phyloP scores from a whole-genome alignment of 23 tunicate genomes.

The Halocynthia aurantium region DNA sequence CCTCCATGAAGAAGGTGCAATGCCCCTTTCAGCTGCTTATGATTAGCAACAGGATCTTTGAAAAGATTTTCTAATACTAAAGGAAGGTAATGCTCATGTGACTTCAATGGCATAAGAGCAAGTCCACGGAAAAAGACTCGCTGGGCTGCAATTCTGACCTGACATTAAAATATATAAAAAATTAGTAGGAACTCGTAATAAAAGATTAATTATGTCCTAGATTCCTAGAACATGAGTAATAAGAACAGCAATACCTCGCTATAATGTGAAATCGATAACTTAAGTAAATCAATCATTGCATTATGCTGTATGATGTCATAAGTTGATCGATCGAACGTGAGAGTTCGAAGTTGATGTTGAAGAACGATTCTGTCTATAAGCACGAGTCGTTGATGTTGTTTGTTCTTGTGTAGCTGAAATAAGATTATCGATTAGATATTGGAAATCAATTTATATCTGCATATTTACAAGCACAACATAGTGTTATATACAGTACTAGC shows the following conservation, averaged over 20 bases:
- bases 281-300: constrained; percentile 62
- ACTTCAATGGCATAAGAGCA: constrained; percentile 25
- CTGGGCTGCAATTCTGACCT: constrained; percentile 63
- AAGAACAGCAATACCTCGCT: constrained; percentile 20
- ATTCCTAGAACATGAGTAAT: not conserved
- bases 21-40: constrained; percentile 73
- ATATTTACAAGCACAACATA: too few relatives aligned
- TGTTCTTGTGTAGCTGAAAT: constrained; percentile 33
- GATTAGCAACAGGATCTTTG: constrained; percentile 20
- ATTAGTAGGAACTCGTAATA: not conserved
- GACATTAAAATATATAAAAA: not conserved
- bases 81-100: constrained; percentile 68
- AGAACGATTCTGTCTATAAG: constrained; percentile 47
- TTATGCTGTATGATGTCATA: constrained; percentile 56
- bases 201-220: not conserved
- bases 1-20: constrained; percentile 67
- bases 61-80: constrained; percentile 49
- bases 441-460: too few relatives aligned
- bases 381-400: constrained; percentile 40
- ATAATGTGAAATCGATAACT: constrained; percentile 76
- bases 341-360: constrained; percentile 60
- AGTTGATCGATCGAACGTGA: constrained; percentile 32
- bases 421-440: too few relatives aligned
- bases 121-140: constrained; percentile 70
- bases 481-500: too few relatives aligned